Conservation (phyloP, 2,888 invertebrate species). For the Scaptodrosophila latifasciaeformis region DNA sequence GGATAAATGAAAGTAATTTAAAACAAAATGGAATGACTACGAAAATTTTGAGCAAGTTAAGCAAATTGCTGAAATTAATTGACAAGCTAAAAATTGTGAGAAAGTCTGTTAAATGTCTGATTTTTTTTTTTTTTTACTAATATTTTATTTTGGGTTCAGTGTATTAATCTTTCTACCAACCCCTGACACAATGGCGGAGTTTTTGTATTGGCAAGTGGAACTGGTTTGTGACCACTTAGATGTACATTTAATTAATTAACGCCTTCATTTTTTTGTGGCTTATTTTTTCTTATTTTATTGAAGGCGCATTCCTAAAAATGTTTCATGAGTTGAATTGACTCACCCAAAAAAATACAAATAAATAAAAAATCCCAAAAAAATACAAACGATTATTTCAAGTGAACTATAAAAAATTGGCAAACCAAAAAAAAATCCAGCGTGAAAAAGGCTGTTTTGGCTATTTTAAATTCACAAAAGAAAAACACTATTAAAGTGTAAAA, state of each 20-base stretch:
- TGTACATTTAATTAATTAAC: conserved; percentile 20
- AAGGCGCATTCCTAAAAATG: neutral
- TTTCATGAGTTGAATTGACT: conserved; percentile 3
- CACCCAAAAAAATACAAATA: neutral
- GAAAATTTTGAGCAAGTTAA: too few relatives aligned
- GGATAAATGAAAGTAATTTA: too few relatives aligned
- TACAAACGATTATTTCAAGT: neutral
- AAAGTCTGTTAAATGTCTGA: conserved; percentile 34
- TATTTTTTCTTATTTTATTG: too few relatives aligned
- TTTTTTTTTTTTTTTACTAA: too few relatives aligned
- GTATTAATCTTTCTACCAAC: conserved; percentile 17
- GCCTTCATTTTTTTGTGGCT: too few relatives aligned
- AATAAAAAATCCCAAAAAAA: neutral
- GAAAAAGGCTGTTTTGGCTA: neutral
- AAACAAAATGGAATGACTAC: too few relatives aligned
- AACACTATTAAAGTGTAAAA: conserved; percentile 33
- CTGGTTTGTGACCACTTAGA: neutral
- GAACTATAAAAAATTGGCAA: conserved; percentile 1
- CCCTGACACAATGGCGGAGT: neutral
- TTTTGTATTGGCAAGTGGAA: neutral
- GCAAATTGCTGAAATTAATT: too few relatives aligned
- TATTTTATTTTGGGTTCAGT: too few relatives aligned
- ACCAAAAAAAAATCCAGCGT: conserved; percentile 1
- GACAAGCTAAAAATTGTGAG: conserved; percentile 29
- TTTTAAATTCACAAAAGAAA: conserved; percentile 15